These are phyloP conservation scores for Eristalis tenax DNA, from an alignment of 2,888 invertebrate species.

Conservation along the genomic window DNA sequence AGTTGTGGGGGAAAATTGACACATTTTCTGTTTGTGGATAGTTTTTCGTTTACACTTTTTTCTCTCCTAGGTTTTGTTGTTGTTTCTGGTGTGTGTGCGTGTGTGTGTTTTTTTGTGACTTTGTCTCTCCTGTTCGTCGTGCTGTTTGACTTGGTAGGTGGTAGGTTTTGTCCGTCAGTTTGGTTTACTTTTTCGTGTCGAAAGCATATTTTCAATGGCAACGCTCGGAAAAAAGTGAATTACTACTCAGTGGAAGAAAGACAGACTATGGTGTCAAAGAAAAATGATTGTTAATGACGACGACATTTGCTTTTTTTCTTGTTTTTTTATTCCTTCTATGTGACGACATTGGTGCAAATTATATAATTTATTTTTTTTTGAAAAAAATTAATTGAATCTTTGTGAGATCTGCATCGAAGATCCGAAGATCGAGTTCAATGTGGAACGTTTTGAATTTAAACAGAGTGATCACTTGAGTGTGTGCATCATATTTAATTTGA, in stretches of 20 bases:
- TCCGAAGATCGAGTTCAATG: neutral
- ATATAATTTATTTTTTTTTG: slow-evolving; percentile 11
- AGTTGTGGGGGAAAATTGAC: slow-evolving; percentile 64
- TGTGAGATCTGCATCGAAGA: neutral
- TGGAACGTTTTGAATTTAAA: slow-evolving; percentile 6
- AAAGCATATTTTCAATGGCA: slow-evolving; percentile 59
- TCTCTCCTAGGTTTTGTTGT: neutral
- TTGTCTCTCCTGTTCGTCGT: slow-evolving; percentile 36
- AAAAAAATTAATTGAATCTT: slow-evolving; percentile 9
- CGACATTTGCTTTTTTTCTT: neutral
- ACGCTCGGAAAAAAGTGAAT: slow-evolving; percentile 58
- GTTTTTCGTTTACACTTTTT: slow-evolving; percentile 43
- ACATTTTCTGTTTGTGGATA: slow-evolving; percentile 63
- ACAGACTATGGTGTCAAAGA: neutral
- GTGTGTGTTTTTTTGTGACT: slow-evolving; percentile 4
- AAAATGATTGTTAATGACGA: neutral
- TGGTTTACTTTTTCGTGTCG: slow-evolving; percentile 60
- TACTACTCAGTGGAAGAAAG: neutral
- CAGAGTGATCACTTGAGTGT: neutral
- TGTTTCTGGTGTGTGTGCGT: neutral
- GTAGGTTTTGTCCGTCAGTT: slow-evolving; percentile 50
- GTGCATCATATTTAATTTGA: neutral
- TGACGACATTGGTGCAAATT: slow-evolving; percentile 3
- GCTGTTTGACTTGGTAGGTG: slow-evolving; percentile 39
- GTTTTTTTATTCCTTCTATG: neutral